Base-by-base conservation (phyloP, 1,140 invertebrate species). In the Bombus superbus region DNA sequence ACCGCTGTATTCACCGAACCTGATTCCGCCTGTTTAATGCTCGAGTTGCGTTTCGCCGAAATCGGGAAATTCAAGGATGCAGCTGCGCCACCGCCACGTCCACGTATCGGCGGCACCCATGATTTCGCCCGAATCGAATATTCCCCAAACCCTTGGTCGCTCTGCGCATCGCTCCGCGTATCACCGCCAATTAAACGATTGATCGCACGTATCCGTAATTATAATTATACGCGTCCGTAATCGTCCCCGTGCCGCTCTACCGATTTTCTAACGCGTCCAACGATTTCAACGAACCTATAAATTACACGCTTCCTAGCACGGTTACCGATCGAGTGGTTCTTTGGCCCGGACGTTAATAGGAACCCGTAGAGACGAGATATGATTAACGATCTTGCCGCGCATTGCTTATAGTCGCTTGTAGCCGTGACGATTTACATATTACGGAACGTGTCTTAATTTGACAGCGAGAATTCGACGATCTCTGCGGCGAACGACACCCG, bases 331-430 rank as follows among this genome's bases (percentile, higher is more conserved):
- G 82, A 84, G 88, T 83, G 71, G 66, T 87, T 81, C 78, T 81
- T 82, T 90, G 78, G 66, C 83, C 85, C 74, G 69, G 86, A 90
- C 88, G 86, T 88, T 90, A 90, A 90, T 90, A 88, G 88, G 78
- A 90, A 90, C 86, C 79, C 81, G 88, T 82, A 77, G 88, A 88
- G 83, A 73, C 75, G 25, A 47, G 69, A 62, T 62, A 71, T 90
- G 88, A 90, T 90, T 90, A 90, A 90, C 88, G 89, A 90, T 88
- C 82, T 68, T 69, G 35, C 57, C 85, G 72, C 79, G 84, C 64
- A 77, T 86, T 73, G 73, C 85, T 87, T 89, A 84, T 83, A 78
- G 81, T 84, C 81, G 40, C 18, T 53, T 53, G 22, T 53, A 53
- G 18, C 74, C 81, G 53, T 40, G 77, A 81, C 68, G 76, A 90